Conservation (phyloP, 2,797 vertebrate genomes). For the Buceros bicornis region DNA sequence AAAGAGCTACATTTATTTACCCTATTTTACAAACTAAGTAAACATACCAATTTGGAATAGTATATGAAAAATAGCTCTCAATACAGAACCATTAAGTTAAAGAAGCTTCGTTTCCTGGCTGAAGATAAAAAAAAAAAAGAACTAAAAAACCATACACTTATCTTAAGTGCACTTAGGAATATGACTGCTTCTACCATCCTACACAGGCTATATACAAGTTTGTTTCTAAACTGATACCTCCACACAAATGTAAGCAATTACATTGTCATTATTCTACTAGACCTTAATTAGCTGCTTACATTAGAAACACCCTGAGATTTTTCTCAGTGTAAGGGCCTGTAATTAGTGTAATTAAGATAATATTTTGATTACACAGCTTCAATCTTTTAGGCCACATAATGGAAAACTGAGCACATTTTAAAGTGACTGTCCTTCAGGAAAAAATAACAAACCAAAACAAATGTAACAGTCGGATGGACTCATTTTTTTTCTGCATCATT, state of each 20-base stretch:
- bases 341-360: slow-evolving; percentile 81
- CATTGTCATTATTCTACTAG: slow-evolving; percentile 54
- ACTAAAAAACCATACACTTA: not conserved
- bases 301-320: slow-evolving; percentile 72
- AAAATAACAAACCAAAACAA: not conserved
- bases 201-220: slow-evolving; percentile 40
- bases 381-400: slow-evolving; percentile 54
- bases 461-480: not conserved
- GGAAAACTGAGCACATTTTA: slow-evolving; percentile 40
- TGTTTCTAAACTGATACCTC: slow-evolving; percentile 68
- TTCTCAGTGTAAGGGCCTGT: slow-evolving; percentile 43
- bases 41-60: not conserved
- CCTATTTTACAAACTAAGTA: not conserved
- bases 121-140: slow-evolving; percentile 23
- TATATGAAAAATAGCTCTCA: not conserved
- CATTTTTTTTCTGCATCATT: not conserved
- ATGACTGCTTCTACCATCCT: slow-evolving; percentile 16
- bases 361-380: slow-evolving; percentile 72
- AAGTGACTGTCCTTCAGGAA: not conserved
- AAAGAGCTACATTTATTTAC: not conserved
- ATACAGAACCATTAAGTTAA: not conserved
- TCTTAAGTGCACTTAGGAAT: slow-evolving; percentile 37
- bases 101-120: slow-evolving; percentile 26
- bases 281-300: slow-evolving; percentile 77
- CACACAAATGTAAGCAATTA: slow-evolving; percentile 71